Base-by-base conservation (phyloP, 1,140 invertebrate species). In the Diorhabda elongata region DNA sequence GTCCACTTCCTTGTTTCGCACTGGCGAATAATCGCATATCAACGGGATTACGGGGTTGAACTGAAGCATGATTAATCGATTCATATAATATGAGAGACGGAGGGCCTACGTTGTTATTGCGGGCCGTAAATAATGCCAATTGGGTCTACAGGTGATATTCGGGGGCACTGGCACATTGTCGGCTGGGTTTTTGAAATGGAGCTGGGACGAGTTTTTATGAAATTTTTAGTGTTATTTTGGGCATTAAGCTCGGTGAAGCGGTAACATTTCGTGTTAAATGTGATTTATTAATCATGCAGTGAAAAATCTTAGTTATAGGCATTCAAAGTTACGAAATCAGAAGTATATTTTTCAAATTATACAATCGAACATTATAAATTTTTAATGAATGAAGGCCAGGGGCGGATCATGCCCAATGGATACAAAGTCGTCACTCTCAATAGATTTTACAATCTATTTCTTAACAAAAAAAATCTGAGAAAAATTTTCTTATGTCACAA, bases 1-100 rank as follows among this genome's bases (percentile, higher is more conserved):
- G 26, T 26, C 45, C 45, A 44, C 45, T 47, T 9, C 47, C 6
- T 9, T 5, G 5, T 26, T 4, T 26, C 7, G 26, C 47, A n/a
- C 47, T 52, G 4, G 64, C 74, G 71, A 71, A 72, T 77, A 77
- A 77, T 77, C 76, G 76, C 73, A 75, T 75, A 66, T 58, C 57
- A 70, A 58, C 74, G 75, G 74, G 74, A 75, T 78, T 75, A 78
- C 76, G 71, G 70, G 63, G 77, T 69, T 76, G 69, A 77, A 67
- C 60, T 73, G 67, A 72, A 72, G 77, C 77, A 74, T 76, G 74
- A 75, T 74, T 73, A 77, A 78, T 78, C 74, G 77, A 78, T 78
- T 76, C 77, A 73, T 77, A 76, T 75, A 71, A 70, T 64, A 76
- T 73, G 74, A 69, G 68, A 73, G 70, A 65, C 68, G 47, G n/a